These are phyloP conservation scores for Theretra japonica DNA, from an alignment of 2,888 invertebrate genomes.

Conservation along the genomic window DNA sequence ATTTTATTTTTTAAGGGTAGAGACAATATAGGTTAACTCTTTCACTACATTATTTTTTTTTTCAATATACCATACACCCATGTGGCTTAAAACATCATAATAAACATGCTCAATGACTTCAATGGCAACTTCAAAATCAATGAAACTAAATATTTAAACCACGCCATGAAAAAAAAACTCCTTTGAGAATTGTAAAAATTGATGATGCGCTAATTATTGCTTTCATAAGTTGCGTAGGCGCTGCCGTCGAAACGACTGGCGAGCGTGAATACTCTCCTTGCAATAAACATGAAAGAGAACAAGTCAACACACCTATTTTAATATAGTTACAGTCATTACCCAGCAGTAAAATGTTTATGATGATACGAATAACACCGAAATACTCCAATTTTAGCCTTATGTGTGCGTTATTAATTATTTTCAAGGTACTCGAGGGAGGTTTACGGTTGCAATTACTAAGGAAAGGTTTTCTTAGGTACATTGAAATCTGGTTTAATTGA, in stretches of 20 bases:
- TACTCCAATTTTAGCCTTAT: neutral
- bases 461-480: constrained; percentile 11
- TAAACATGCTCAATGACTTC: too few species aligned
- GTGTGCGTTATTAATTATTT: neutral
- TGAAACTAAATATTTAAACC: too few species aligned
- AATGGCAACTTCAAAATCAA: too few species aligned
- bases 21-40: too few species aligned
- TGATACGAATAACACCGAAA: constrained; percentile 13
- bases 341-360: constrained; percentile 13
- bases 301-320: neutral
- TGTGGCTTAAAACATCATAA: too few species aligned
- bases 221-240: constrained; percentile 30
- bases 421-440: constrained; percentile 1
- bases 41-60: too few species aligned
- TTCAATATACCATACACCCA: too few species aligned
- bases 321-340: constrained; percentile 11
- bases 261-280: neutral
- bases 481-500: constrained; percentile 27
- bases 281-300: neutral
- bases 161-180: neutral
- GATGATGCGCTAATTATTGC: constrained; percentile 29
- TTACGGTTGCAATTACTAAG: constrained; percentile 16
- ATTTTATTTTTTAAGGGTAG: too few species aligned
- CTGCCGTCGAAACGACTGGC: neutral
- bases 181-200: constrained; percentile 17